Evolutionary conservation across 2,113 vertebrate genomes (phyloP).

Genomic region (Choloepus hoffmanni): DNA sequence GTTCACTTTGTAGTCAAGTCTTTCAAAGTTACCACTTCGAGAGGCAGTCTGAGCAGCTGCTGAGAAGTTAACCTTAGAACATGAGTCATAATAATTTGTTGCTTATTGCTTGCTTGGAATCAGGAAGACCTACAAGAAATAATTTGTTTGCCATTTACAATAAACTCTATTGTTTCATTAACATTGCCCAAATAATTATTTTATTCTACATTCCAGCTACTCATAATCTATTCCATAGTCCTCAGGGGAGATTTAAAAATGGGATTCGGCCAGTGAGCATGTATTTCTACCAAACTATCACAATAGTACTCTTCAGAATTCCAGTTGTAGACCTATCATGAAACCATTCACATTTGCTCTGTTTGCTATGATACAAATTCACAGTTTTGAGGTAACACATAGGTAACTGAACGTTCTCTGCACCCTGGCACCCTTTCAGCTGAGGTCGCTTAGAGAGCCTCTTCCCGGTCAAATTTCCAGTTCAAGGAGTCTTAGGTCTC

Average conservation of each 20-base stretch:
- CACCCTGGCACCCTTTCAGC: background rate
- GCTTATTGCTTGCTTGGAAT: background rate
- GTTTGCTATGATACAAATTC: background rate
- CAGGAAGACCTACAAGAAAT: background rate
- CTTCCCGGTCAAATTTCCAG: conserved; percentile 79
- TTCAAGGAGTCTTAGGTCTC: conserved; percentile 53
- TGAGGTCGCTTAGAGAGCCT: background rate
- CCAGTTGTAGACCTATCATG: background rate
- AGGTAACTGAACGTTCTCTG: background rate
- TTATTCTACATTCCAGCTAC: background rate
- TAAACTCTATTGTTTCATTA: background rate
- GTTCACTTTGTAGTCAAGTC: background rate
- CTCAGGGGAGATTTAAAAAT: background rate
- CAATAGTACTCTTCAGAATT: background rate
- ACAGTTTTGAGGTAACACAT: background rate
- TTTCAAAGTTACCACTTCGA: background rate
- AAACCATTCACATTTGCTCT: background rate
- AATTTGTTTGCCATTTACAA: background rate
- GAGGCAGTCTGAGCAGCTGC: background rate
- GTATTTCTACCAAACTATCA: background rate
- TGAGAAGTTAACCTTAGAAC: background rate
- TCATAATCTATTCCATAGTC: background rate
- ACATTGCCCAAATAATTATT: background rate
- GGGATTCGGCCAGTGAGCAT: background rate
- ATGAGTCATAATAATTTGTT: background rate